Conservation (phyloP, 2,797 vertebrate species). For the Hipposideros larvatus region DNA sequence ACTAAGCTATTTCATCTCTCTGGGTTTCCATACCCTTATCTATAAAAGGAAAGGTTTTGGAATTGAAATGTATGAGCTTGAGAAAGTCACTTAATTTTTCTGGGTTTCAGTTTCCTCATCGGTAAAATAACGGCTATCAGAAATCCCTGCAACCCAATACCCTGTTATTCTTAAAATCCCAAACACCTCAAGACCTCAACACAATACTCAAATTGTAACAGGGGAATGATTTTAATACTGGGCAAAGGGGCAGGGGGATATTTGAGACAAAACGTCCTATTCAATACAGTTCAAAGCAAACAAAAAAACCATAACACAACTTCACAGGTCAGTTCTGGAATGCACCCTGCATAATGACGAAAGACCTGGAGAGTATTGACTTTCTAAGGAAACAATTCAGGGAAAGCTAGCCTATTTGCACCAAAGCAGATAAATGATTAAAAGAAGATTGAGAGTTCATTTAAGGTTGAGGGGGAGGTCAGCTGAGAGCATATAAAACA, state of each 20-base stretch:
- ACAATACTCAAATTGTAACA: background rate
- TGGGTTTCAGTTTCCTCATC: constrained; percentile 3
- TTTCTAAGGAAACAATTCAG: background rate
- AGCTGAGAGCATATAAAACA: background rate
- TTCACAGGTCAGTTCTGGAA: background rate
- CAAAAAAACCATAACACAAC: background rate
- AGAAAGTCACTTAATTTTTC: background rate
- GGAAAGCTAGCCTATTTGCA: background rate
- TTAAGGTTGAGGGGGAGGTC: background rate
- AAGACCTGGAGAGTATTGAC: background rate
- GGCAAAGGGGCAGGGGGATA: background rate
- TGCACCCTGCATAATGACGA: background rate
- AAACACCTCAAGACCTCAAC: background rate
- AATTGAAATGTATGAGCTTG: background rate
- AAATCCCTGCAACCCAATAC: background rate
- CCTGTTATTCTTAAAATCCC: constrained; percentile 14
- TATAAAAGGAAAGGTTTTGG: constrained; percentile 8
- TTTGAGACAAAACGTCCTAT: background rate
- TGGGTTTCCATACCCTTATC: background rate
- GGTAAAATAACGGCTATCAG: background rate
- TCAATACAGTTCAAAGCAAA: background rate
- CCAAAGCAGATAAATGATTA: background rate
- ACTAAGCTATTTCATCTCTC: background rate
- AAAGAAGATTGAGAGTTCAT: background rate
- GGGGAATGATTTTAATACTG: background rate